Evolutionary conservation across 1,140 invertebrate species (phyloP), one percentile per base, ranked within the genome.

Genomic region (Habropoda laboriosa): DNA sequence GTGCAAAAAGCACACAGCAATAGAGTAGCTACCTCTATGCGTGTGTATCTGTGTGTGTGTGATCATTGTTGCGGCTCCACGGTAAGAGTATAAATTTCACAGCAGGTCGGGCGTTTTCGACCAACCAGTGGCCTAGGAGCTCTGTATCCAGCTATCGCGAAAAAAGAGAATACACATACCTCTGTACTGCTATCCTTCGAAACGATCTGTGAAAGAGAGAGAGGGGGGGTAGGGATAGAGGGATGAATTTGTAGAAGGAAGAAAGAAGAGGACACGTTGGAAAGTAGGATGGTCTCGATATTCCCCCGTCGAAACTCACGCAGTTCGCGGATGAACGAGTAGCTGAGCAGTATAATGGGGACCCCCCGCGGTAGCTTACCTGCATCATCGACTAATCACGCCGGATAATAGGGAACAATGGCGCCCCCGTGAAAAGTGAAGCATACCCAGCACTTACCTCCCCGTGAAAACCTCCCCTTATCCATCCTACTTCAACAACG

Each of bases 341-440:
- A 85, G 86, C 61, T 74, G 55, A 51, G 75, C 64, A 63, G 77
- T 80, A 93, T 92, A 92, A 92, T 91, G 83, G 90, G n/a, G 91
- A 92, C 92, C 92, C 91, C 92, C 92, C 88, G 92, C 90, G 88
- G 92, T 81, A 91, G 91, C 90, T 93, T 92, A 92, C 92, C 91
- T 93, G 92, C 92, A 92, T 92, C 92, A 93, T 92, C 91, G 91
- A 91, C 92, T 93, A 93, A 93, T 93, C 92, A 92, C 90, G 89
- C 92, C 91, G 92, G 91, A 92, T 92, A 92, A 93, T 92, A 91
- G 84, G 72, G 86, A 91, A 92, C 92, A 93, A 93, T 92, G 80
- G 63, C 83, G 84, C 80, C 86, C 89, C 90, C 88, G 91, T 92
- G 90, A 92, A 92, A 92, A 92, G 90, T 92, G 89, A 92, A 89